These are phyloP conservation scores for Ochropleura leucogaster DNA, from an alignment of 2,888 invertebrate genomes.

Conservation along the genomic window DNA sequence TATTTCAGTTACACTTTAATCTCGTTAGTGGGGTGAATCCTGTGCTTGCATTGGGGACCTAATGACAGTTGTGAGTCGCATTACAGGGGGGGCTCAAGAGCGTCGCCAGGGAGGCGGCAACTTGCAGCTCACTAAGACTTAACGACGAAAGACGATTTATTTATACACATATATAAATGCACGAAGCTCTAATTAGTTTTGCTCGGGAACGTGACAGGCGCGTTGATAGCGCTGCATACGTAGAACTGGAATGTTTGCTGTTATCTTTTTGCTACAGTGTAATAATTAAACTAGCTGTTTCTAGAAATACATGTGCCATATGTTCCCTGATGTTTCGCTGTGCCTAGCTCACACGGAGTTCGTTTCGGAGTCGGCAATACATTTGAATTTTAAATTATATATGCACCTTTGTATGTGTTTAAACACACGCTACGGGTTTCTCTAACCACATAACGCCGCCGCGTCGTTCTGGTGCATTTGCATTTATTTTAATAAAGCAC, in stretches of 20 bases:
- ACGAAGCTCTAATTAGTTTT: slow-evolving; percentile 27
- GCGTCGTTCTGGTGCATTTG: slow-evolving; percentile 13
- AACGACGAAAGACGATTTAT: slow-evolving; percentile 25
- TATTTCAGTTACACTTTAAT: slow-evolving; percentile 52
- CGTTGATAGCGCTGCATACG: slow-evolving; percentile 3
- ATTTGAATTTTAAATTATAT: slow-evolving; percentile 56
- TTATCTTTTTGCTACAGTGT: slow-evolving; percentile 11
- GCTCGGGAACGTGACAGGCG: slow-evolving; percentile 17
- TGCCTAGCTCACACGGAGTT: slow-evolving; percentile 14
- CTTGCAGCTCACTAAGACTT: slow-evolving; percentile 22
- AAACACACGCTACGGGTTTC: slow-evolving; percentile 25
- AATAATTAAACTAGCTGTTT: slow-evolving; percentile 16
- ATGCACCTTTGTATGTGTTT: slow-evolving; percentile 29
- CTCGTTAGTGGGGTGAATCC: slow-evolving; percentile 64
- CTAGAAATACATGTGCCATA: slow-evolving; percentile 7
- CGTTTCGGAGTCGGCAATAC: slow-evolving; percentile 33
- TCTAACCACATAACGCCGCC: slow-evolving; percentile 35
- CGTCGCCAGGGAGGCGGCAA: slow-evolving; percentile 6
- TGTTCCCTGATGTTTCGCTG: slow-evolving; percentile 10
- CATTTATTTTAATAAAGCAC: slow-evolving; percentile 20
- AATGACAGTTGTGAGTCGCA: slow-evolving; percentile 56
- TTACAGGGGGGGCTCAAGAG: slow-evolving; percentile 10
- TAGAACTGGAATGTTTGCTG: slow-evolving; percentile 20
- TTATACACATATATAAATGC: slow-evolving; percentile 15
- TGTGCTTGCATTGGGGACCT: slow-evolving; percentile 51